Percentiles rank a stretch among this genome's conserved stretches.
These are phyloP conservation scores for Araneus ventricosus DNA, from an alignment of 1,140 invertebrate genomes.

Conservation along the genomic window DNA sequence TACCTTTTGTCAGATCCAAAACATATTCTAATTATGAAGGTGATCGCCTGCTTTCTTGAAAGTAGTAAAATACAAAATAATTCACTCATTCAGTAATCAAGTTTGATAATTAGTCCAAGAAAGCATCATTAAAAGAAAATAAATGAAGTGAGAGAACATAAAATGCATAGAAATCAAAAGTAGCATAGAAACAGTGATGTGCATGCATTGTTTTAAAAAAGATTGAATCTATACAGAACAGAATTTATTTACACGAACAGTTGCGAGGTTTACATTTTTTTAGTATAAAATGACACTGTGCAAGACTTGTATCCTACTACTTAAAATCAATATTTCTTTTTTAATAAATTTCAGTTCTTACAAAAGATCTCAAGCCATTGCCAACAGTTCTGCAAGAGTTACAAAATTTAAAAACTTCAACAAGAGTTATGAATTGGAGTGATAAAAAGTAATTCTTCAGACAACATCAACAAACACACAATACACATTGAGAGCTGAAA, in stretches of 20 bases:
- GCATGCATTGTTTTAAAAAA: not conserved
- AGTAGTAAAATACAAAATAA: no score
- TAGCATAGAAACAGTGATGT: no score
- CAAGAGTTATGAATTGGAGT: not conserved
- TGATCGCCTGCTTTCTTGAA: no score
- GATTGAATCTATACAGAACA: not conserved
- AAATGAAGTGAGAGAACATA: no score
- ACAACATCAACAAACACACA: not conserved
- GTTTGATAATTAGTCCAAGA: no score
- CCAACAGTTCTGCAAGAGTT: not conserved
- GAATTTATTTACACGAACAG: not conserved
- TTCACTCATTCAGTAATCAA: no score
- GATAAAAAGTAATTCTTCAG: not conserved
- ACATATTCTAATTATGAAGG: no score
- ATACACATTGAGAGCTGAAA: not conserved
- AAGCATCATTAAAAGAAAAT: no score
- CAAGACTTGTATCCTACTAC: not conserved
- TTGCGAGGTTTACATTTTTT: not conserved
- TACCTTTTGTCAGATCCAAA: no score
- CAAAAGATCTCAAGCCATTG: not conserved
- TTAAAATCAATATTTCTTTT: not conserved
- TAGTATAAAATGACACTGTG: not conserved
- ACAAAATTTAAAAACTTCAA: constrained; percentile 34
- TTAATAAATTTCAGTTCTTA: not conserved
- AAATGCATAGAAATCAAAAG: no score